Percentiles rank a stretch among this genome's conserved stretches.
Evolutionary conservation across 2,113 vertebrate genomes (phyloP).

Genomic region (Prunella himalayana): DNA sequence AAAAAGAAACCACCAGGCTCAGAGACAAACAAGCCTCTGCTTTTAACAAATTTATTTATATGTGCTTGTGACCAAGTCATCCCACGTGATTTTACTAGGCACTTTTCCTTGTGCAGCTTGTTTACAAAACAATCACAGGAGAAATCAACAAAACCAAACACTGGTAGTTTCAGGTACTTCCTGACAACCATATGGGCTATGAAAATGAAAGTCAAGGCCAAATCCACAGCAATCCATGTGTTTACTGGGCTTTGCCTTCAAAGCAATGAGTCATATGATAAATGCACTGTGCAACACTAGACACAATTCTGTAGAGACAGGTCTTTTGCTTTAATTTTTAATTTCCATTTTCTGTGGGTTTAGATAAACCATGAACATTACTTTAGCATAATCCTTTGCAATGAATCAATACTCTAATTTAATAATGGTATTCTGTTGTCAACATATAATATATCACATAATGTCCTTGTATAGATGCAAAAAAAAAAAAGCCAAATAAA

Average conservation of each 20-base stretch:
- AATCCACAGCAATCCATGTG: background rate
- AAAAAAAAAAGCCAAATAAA: background rate
- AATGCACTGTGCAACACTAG: background rate
- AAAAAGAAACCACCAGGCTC: background rate
- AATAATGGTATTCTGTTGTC: constrained; percentile 43
- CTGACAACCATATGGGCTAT: background rate
- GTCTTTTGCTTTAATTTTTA: constrained; percentile 53
- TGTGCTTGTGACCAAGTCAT: background rate
- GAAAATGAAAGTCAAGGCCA: background rate
- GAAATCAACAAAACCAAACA: background rate
- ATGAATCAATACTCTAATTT: constrained; percentile 54
- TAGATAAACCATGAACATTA: constrained; percentile 25
- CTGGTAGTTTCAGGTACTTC: background rate
- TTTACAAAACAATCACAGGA: background rate
- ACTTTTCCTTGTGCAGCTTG: background rate
- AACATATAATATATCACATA: constrained; percentile 38
- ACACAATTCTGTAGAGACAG: background rate
- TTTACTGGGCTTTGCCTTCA: background rate
- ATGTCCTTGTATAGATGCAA: background rate
- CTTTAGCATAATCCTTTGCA: constrained; percentile 21
- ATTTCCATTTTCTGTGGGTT: constrained; percentile 56
- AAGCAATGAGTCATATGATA: constrained; percentile 30
- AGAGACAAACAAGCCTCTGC: background rate
- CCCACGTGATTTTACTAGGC: background rate
- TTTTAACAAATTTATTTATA: background rate